A percentile compares a stretch with the other conserved stretches of the same genome.
These are phyloP conservation scores for Spicauda simplicius DNA, from an alignment of 2,888 invertebrate species.

Conservation along the genomic window DNA sequence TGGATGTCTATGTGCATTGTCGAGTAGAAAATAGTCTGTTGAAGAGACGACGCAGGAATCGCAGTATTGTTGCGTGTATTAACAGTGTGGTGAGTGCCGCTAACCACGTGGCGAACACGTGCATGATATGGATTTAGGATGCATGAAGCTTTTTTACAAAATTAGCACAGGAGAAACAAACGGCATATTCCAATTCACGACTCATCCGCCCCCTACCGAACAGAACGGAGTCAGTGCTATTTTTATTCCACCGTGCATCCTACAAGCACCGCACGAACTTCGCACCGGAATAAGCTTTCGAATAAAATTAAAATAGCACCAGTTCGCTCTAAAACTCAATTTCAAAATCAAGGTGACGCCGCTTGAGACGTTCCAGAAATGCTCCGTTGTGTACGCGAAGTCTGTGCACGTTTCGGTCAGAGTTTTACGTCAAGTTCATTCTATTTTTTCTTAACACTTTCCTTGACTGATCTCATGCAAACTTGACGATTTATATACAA, in stretches of 20 bases:
- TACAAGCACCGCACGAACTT: slow-evolving; percentile 73
- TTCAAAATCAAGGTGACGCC: slow-evolving; percentile 84
- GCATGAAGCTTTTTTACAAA: slow-evolving; percentile 56
- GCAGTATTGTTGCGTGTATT: slow-evolving; percentile 65
- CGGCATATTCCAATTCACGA: slow-evolving; percentile 17
- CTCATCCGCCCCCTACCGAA: slow-evolving; percentile 29
- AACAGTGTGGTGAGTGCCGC: slow-evolving; percentile 83
- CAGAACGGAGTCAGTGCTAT: slow-evolving; percentile 51
- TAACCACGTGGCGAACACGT: slow-evolving; percentile 55
- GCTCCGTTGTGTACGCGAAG: slow-evolving; percentile 65
- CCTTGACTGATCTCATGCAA: slow-evolving; percentile 35
- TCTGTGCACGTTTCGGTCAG: slow-evolving; percentile 57
- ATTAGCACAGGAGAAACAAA: slow-evolving; percentile 31
- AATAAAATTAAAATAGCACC: slow-evolving; percentile 79
- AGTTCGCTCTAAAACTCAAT: slow-evolving; percentile 69
- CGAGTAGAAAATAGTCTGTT: slow-evolving; percentile 62
- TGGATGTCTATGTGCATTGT: slow-evolving; percentile 80
- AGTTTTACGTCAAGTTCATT: slow-evolving; percentile 61
- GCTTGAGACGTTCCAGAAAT: slow-evolving; percentile 76
- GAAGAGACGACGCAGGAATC: slow-evolving; percentile 59
- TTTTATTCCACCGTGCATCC: slow-evolving; percentile 63
- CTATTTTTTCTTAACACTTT: slow-evolving; percentile 55
- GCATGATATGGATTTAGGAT: slow-evolving; percentile 66
- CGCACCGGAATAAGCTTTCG: slow-evolving; percentile 73
- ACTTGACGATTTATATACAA: slow-evolving; percentile 9